phyloP scores from a whole-genome alignment of 1,140 invertebrate genomes.

The Drosophila leontia region DNA sequence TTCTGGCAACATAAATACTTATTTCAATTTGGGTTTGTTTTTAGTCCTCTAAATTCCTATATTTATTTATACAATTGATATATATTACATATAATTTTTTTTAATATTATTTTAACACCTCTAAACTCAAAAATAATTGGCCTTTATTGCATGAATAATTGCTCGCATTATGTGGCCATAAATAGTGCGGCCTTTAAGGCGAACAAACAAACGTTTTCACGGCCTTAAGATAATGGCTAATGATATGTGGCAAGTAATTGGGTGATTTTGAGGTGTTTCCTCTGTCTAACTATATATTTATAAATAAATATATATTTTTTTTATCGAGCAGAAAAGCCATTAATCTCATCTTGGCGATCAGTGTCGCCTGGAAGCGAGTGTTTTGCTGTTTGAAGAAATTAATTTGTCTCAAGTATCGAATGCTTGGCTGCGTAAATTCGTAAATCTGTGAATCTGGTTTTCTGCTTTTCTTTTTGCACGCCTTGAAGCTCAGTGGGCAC shows the following conservation, averaged over 20 bases:
- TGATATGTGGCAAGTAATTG: conserved; percentile 10
- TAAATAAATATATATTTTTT: too few species aligned
- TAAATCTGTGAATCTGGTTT: conserved; percentile 2
- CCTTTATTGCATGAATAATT: conserved; percentile 41
- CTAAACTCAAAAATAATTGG: conserved; percentile 16
- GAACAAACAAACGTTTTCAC: conserved; percentile 18
- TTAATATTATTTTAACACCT: background rate
- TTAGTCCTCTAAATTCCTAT: background rate
- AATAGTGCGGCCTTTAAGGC: conserved; percentile 22
- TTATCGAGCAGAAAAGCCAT: background rate
- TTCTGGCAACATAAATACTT: background rate
- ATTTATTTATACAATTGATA: background rate
- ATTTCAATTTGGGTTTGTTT: background rate
- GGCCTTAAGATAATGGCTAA: conserved; percentile 32
- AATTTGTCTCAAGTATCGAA: background rate
- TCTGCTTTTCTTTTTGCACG: conserved; percentile 41
- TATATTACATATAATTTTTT: background rate
- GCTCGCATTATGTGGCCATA: conserved; percentile 25
- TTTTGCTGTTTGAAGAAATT: background rate
- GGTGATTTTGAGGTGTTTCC: conserved; percentile 11
- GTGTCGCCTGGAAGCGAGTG: background rate
- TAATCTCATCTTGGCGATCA: background rate
- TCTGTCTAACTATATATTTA: background rate
- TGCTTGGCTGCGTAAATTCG: conserved; percentile 1
- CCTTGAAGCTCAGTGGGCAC: conserved; percentile 60